Evolutionary conservation across 2,113 vertebrate species (phyloP), one percentile per base, ranked within the genome.

Genomic region (Halcyon senegalensis): DNA sequence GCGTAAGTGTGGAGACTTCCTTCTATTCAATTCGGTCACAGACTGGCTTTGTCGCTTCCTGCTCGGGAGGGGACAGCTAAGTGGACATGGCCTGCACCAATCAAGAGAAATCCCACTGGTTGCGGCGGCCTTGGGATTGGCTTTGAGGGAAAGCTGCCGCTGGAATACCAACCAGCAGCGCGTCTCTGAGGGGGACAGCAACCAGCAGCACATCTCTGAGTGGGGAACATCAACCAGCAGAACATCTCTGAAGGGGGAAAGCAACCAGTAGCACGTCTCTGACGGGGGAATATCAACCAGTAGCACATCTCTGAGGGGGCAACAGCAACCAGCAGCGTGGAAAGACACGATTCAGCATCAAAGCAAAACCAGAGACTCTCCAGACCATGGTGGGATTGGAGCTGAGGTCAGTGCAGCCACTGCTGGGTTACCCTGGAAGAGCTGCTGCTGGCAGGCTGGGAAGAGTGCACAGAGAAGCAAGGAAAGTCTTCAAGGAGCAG

Each of bases 1-100:
- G 97, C 98, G 97, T 97, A 97, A 98, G 97, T 93, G 98, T 86
- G 97, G 96, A 97, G 95, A 98, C 98, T 99, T 99, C 98, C 98
- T 98, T 97, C 98, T 98, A 98, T 99, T 99, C 97, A 98, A 98
- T 98, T 98, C 96, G 77, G 87, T 27, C 59, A 59, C 96, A 97
- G 98, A 89, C 91, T 84, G 70, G 97, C 97, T 98, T 95, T 87
- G 98, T 92, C 85, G 97, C 97, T 98, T 98, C 98, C 98, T 97
- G 97, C 97, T 91, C 74, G 67, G 94, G 97, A 96, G 93, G 86
- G 92, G 84, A 94, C 37, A 74, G 85, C 39, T 5, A 27, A 87
- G 85, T 24, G 62, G 96, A 94, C 95, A 77, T 9, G 0, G n/a
- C 33, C 1, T 5, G 94, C 92, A 81, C 98, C 98, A 97, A 97